Conservation (phyloP, 2,888 invertebrate species). For the Muscina levida region DNA sequence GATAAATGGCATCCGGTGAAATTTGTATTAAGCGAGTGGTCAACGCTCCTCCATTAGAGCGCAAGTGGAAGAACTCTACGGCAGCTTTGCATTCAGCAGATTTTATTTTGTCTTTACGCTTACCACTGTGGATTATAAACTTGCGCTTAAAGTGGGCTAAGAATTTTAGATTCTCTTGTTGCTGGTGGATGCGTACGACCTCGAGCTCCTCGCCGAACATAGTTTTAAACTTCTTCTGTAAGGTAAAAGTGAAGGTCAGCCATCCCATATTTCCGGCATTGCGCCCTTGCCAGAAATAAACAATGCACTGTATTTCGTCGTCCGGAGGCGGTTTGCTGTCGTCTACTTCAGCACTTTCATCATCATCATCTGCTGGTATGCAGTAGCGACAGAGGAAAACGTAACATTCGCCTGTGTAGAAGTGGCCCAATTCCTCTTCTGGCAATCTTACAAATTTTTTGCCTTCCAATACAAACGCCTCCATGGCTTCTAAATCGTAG, state of each 20-base stretch:
- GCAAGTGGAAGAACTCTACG: constrained; percentile 95
- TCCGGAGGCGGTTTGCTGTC: constrained; percentile 75
- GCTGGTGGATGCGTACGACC: constrained; percentile 97
- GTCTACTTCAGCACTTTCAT: constrained; percentile 79
- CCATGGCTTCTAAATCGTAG: constrained; percentile 98
- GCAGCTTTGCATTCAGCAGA: constrained; percentile 80
- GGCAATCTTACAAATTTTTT: constrained; percentile 98
- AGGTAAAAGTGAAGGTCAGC: constrained; percentile 98
- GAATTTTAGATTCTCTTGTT: constrained; percentile 99
- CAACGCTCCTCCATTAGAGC: constrained; percentile 96
- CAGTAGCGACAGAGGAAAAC: constrained; percentile 98
- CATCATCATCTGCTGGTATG: constrained; percentile 86
- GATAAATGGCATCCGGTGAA: constrained; percentile 88
- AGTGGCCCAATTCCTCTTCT: constrained; percentile 94
- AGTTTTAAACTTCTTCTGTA: constrained; percentile 94
- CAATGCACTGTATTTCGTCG: constrained; percentile 91
- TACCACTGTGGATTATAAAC: constrained; percentile 95
- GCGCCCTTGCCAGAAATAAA: constrained; percentile 99
- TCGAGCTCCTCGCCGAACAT: constrained; percentile 94
- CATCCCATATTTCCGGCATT: constrained; percentile 99
- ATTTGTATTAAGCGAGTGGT: constrained; percentile 96
- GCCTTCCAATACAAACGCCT: constrained; percentile 97
- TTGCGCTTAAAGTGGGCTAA: constrained; percentile 97
- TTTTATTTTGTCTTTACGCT: constrained; percentile 83
- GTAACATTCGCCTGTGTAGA: constrained; percentile 97